Evolutionary conservation across 2,888 invertebrate genomes (phyloP).

Genomic region (Idaea straminata): DNA sequence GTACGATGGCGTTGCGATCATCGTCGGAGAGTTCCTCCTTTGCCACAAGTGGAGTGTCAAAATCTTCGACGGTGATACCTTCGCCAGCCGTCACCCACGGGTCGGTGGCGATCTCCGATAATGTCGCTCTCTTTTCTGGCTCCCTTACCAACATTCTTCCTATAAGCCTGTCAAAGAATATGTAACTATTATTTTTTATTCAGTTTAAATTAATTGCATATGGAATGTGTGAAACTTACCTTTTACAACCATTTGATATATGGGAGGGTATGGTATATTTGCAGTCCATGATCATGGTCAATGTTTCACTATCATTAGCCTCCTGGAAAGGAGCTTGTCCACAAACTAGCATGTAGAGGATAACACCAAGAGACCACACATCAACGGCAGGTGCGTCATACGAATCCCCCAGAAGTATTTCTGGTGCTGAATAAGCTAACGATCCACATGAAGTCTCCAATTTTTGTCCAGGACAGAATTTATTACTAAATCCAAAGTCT

Average conservation of each 20-base stretch:
- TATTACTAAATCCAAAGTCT: slow-evolving; percentile 98
- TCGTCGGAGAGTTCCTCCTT: slow-evolving; percentile 94
- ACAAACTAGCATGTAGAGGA: slow-evolving; percentile 98
- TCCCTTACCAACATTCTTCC: slow-evolving; percentile 95
- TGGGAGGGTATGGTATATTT: slow-evolving; percentile 95
- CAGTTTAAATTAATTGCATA: slow-evolving; percentile 10
- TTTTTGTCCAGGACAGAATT: slow-evolving; percentile 97
- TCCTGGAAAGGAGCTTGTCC: slow-evolving; percentile 99
- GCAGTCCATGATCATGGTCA: slow-evolving; percentile 99
- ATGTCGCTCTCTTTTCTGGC: slow-evolving; percentile 93
- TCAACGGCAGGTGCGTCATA: slow-evolving; percentile 99
- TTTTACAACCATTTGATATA: slow-evolving; percentile 91
- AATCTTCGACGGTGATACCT: slow-evolving; percentile 77
- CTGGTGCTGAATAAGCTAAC: slow-evolving; percentile 99
- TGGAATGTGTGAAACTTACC: slow-evolving; percentile 63
- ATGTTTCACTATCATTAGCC: slow-evolving; percentile 99
- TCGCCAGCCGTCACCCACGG: slow-evolving; percentile 88
- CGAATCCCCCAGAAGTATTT: slow-evolving; percentile 98
- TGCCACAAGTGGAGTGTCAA: slow-evolving; percentile 90
- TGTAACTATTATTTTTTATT: slow-evolving; percentile 10
- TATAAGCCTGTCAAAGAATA: slow-evolving; percentile 84
- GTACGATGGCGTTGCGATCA: slow-evolving; percentile 94
- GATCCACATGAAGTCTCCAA: slow-evolving; percentile 99
- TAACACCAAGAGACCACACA: slow-evolving; percentile 99
- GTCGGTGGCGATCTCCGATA: slow-evolving; percentile 93